Base-by-base conservation (phyloP, 2,113 vertebrate genomes). In the Pedetes capensis region DNA sequence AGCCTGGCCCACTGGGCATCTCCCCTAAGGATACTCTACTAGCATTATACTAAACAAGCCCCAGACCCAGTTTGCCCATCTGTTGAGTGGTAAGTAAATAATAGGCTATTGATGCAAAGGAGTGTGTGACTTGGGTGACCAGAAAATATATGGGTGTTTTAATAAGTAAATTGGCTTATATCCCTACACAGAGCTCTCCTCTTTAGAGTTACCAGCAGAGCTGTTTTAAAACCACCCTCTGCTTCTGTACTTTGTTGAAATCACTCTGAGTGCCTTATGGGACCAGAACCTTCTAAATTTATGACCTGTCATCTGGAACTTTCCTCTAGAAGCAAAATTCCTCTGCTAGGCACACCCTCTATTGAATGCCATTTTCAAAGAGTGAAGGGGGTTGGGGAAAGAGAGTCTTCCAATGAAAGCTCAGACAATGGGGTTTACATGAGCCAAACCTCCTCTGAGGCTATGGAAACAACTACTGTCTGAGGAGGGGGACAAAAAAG, bases 241-340 rank as follows among this genome's bases (percentile, higher is more conserved):
- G 49, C 51, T 93, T 90, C 22, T 89, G 51, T 8, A 17, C 57
- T 92, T 90, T 57, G 64, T 23, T 74, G 76, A 89, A 95, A 92
- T 89, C 51, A 87, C 59, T 95, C 80, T 44, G 47, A 74, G 44
- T 29, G 66, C 12, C 72, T 95, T 94, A 29, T 69, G 81, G 93
- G 91, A 95, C 61, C 37, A 74, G 27, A 57, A 23, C 63, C 42
- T 96, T 90, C 66, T 86, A 89, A 95, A 97, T 97, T 93, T 96
- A 95, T 93, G 91, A 79, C 51, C 55, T 97, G 82, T 78, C 92
- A 90, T 83, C 72, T 96, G 57, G 47, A 96, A 96, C 88, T 96
- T 96, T 92, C 91, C 85, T 87, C 61, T 69, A 39, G 64, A 64
- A 93, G 85, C 61, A 96, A 81, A 94, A 82, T 76, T 96, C n/a